Evolutionary conservation across 2,888 invertebrate genomes (phyloP), one percentile per base, ranked within the genome.

Genomic region (Panzeria rudis): DNA sequence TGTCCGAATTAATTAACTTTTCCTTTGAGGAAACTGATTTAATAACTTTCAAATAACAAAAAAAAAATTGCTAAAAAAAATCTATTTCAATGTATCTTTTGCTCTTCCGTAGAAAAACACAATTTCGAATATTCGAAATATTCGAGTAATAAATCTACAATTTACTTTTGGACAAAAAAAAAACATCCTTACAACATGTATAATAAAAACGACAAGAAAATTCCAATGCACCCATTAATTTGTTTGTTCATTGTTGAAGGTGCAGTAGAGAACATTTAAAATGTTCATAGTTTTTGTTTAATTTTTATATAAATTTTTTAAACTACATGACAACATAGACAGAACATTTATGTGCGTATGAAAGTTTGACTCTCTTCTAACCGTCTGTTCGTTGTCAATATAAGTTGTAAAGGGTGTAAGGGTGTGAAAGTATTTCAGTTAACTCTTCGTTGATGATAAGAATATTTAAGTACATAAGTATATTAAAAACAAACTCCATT

Each of bases 401-500:
- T 41, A 35, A 47, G 64, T 73, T 62, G 38, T 54, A 44, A 61
- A 66, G 77, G 69, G 59, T 50, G 72, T 47, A 38, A 77, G 81
- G 75, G 85, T 82, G 81, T 78, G 75, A 85, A 85, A 85, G 56
- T 78, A 75, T 85, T 78, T 44, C 73, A 78, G 62, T 82, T 82
- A 85, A 78, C 77, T 85, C 85, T 64, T 75, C 78, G 75, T 85
- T 64, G 85, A 82, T 78, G 85, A 85, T 82, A 82, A 85, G 75
- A 85, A 82, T 85, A 66, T 78, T 78, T 85, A 85, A 85, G 85
- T 82, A 81, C 78, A 75, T 85, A 85, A 82, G 85, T 64, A 82
- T 82, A 82, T 85, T 85, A 85, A 75, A 84, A 76, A 76, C 69
- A 82, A 85, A 78, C 84, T 85, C 17, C 64, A 85, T 78, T 82